Evolutionary conservation across 1,140 invertebrate genomes (phyloP), one percentile per base, ranked within the genome.

Genomic region (Aphelenchoides fujianensis): DNA sequence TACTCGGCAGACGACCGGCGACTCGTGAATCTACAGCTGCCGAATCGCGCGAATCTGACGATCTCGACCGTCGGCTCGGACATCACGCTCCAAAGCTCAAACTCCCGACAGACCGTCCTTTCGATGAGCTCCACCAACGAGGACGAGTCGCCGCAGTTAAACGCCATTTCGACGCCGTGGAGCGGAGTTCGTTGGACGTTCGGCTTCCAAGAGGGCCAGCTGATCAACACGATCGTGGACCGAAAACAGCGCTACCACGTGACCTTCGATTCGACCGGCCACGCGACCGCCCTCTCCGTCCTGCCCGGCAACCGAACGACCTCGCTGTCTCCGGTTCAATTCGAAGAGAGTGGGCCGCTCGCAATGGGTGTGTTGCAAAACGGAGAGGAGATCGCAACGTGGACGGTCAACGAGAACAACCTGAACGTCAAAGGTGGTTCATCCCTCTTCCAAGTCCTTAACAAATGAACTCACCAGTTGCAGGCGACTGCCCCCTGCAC

Each of bases 1-100:
- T 59, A 59, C 34, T 59, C 55, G 23, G 34, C 55, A 7, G 19
- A 19, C 23, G 55, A 23, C 23, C 12, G 23, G 34, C 5, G 55
- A 59, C 23, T 59, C 28, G 55, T 59, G 5, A 59, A 59, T 19
- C 12, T 59, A 23, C 5, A 59, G 23, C 28, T 59, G 55, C 55
- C 55, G 34, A 48, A 48, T 48, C 5, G 19, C 5, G 19, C 23
- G 5, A 59, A 59, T 19, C 34, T 59, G 5, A 59, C 55, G 12
- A 7, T 59, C 55, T 59, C 55, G 55, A 59, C 55, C 34, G 5
- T 7, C 7, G 55, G 19, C 7, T 59, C 55, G 19, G 19, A 59
- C 34, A 59, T 59, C 55, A 19, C 7, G 7, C 5, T 59, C 34
- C 12, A 19, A 59, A 59, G 27, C 7, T 59, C 55, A 19, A 27